Base-by-base conservation (phyloP, 1,140 invertebrate genomes). In the Mactra quadrangularis region DNA sequence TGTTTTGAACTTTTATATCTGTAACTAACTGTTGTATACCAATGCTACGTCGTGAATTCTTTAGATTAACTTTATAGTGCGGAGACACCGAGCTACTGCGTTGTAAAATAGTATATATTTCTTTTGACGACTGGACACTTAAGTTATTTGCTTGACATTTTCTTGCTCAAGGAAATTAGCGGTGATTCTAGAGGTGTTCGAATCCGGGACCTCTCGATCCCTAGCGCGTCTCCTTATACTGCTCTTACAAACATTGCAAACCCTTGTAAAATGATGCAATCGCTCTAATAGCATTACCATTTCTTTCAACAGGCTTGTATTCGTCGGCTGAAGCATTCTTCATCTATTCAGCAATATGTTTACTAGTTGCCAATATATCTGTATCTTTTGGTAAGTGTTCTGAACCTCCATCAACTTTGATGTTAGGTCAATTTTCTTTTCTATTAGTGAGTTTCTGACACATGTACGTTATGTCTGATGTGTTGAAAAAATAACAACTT, bases 351-450 rank as follows among this genome's bases (percentile, higher is more conserved):
- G 95, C 94, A 0, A 94, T 98, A 72, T 94, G 97, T 1, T 94
- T 96, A 6, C 93, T 99, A 1, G 96, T 98, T 17, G 96, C 97
- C 4, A 98, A 98, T 91, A 96, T 97, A 15, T 96, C 97, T 13
- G 96, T 96, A 2, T 98, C 97, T 9, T 98, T 98, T 91, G 97
- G 97, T 97, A 77, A 85, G 72, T 79, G 27, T 31, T 6, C 52
- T 47, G 47, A 47, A 11, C 9, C 9, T 47, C 9, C 19, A 47
- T 19, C 19, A 11, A 47, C 9, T 19, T 9, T 19, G 19, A 19
- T 47, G 45, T 9, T n/a, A 19, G 45, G 9, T 11, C 45, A 9
- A 47, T 47, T 9, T 9, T 47, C 19, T 47, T 47, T 47, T 47
- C 45, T 47, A 47, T 19, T 11, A 19, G 45, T 47, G 19, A 9